Conservation (phyloP, 2,888 invertebrate species). For the Alviniconcha strummeri region DNA sequence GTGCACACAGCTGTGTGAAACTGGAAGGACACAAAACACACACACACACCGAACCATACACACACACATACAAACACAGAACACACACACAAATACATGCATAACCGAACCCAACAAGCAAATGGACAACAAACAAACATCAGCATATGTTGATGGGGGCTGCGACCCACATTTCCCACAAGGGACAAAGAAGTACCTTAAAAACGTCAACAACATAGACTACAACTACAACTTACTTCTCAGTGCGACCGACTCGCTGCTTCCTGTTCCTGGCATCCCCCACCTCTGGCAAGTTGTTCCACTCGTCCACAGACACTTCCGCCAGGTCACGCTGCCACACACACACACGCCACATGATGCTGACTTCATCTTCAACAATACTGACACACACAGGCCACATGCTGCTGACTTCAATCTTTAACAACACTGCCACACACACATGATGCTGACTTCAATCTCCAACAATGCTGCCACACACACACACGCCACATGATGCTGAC, state of each 20-base stretch:
- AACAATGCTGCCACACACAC: background rate
- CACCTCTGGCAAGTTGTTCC: slow-evolving; percentile 98
- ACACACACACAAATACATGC: too few species aligned
- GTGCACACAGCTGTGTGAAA: too few species aligned
- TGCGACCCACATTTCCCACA: too few species aligned
- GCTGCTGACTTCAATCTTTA: background rate
- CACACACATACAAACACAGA: too few species aligned
- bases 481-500: background rate
- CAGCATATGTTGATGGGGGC: too few species aligned
- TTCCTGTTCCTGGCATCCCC: slow-evolving; percentile 98
- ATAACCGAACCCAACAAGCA: too few species aligned
- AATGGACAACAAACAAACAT: too few species aligned
- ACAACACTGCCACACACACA: background rate
- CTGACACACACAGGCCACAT: background rate
- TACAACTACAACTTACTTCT: slow-evolving; percentile 79
- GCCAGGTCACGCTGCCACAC: slow-evolving; percentile 74
- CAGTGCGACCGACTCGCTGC: slow-evolving; percentile 89
- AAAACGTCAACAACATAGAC: too few species aligned
- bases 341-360: background rate
- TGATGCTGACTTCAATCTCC: background rate
- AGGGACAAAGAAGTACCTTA: too few species aligned
- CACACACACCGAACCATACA: too few species aligned
- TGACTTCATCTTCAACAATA: background rate
- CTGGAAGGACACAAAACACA: too few species aligned
- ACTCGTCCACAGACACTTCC: slow-evolving; percentile 89